Percentiles rank a stretch among this genome's conserved stretches.
Conservation (phyloP, 2,797 vertebrate species). For the Micromesistius poutassou region DNA sequence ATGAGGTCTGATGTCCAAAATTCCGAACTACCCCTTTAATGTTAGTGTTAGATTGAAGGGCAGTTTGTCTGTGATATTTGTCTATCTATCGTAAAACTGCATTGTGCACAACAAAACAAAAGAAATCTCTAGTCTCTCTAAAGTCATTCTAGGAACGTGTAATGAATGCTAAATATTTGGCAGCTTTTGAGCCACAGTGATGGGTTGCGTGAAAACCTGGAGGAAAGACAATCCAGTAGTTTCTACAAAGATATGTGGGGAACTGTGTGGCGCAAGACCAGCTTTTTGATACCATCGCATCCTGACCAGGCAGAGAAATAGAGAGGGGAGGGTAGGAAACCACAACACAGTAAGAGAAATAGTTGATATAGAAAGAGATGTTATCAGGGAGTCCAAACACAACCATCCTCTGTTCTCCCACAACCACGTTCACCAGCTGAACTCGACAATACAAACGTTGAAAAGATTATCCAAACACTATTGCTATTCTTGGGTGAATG, state of each 20-base stretch:
- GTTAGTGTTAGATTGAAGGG: background rate
- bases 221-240: background rate
- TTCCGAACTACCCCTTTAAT: too few relatives aligned
- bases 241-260: background rate
- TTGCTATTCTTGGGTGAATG: background rate
- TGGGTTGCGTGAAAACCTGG: background rate
- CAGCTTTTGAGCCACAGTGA: background rate
- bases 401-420: slow-evolving; percentile 15
- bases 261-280: background rate
- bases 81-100: background rate
- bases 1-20: too few relatives aligned
- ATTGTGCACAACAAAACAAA: background rate
- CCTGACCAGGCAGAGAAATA: background rate
- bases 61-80: background rate
- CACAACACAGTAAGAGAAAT: background rate
- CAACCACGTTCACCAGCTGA: slow-evolving; percentile 17
- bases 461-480: background rate
- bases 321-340: background rate
- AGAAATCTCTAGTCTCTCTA: too few relatives aligned
- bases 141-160: background rate
- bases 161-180: background rate
- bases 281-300: background rate
- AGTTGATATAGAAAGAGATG: background rate
- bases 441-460: slow-evolving; percentile 37
- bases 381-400: background rate